phyloP scores from a whole-genome alignment of 2,113 vertebrate genomes.

The Condylura cristata region DNA sequence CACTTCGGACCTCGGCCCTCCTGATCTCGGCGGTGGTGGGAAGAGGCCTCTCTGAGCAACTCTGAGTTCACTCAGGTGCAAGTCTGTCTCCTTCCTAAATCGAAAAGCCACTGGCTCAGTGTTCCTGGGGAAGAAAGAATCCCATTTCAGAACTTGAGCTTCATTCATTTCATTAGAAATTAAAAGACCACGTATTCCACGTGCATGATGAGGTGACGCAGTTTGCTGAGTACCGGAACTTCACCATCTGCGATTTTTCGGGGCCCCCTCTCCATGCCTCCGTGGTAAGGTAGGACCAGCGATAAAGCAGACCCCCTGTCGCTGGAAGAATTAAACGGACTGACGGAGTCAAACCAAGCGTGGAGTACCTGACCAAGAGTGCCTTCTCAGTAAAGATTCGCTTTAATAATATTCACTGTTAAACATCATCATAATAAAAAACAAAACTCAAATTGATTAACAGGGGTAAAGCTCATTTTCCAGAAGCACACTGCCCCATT shows the following conservation, averaged over 20 bases:
- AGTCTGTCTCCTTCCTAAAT: not conserved
- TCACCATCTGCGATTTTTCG: not conserved
- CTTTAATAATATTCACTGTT: not conserved
- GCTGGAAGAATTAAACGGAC: not conserved
- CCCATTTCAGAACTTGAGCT: not conserved
- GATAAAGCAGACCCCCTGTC: not conserved
- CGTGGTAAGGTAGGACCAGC: not conserved
- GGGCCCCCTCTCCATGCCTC: not conserved
- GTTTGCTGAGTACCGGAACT: not conserved
- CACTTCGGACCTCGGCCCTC: not conserved
- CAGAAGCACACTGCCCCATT: not conserved
- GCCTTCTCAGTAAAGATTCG: not conserved
- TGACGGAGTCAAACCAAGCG: not conserved
- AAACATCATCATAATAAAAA: not conserved
- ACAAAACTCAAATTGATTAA: not conserved
- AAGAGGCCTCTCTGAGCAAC: no score
- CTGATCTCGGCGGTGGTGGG: not conserved
- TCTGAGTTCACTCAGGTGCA: not conserved
- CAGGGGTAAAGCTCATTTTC: not conserved
- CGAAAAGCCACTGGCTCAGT: not conserved
- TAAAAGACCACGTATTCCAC: not conserved
- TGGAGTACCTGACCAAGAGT: not conserved
- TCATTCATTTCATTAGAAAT: slow-evolving; percentile 10
- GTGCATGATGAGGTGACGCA: not conserved
- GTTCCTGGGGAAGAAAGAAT: not conserved